These are phyloP conservation scores for Conchocele bisecta DNA, from an alignment of 2,888 invertebrate genomes.

Conservation along the genomic window DNA sequence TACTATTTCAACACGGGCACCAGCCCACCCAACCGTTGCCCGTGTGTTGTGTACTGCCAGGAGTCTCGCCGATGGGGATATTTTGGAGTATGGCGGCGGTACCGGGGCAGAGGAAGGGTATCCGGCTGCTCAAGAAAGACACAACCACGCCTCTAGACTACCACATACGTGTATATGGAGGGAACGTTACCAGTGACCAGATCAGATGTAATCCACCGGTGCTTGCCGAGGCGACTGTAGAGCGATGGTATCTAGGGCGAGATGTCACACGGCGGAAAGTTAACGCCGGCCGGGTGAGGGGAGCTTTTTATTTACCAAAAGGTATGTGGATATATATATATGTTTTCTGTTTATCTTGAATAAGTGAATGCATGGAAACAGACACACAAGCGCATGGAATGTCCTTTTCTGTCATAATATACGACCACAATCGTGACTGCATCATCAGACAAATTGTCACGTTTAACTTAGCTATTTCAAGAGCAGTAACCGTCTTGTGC, in stretches of 20 bases:
- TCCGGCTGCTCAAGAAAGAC: constrained; percentile 63
- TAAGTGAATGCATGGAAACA: no score
- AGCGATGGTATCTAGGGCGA: constrained; percentile 63
- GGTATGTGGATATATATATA: constrained; percentile 58
- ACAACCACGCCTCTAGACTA: constrained; percentile 60
- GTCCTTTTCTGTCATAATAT: no score
- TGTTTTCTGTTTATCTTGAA: no score
- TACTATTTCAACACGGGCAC: background rate
- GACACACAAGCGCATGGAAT: no score
- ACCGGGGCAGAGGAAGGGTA: constrained; percentile 60
- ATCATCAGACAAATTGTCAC: no score
- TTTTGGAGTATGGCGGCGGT: constrained; percentile 71
- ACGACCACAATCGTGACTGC: no score
- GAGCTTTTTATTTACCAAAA: constrained; percentile 68
- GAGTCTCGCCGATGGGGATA: constrained; percentile 74
- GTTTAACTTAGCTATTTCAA: no score
- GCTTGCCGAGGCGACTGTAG: constrained; percentile 27
- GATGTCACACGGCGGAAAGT: constrained; percentile 61
- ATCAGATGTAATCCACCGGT: constrained; percentile 5
- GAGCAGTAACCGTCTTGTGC: no score
- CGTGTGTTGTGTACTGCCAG: constrained; percentile 55
- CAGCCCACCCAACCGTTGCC: no score
- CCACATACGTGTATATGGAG: constrained; percentile 52
- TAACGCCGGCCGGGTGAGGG: constrained; percentile 63
- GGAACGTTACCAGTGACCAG: constrained; percentile 45